Base-by-base conservation (phyloP, 2,888 invertebrate genomes). In the Endotricha flammealis region DNA sequence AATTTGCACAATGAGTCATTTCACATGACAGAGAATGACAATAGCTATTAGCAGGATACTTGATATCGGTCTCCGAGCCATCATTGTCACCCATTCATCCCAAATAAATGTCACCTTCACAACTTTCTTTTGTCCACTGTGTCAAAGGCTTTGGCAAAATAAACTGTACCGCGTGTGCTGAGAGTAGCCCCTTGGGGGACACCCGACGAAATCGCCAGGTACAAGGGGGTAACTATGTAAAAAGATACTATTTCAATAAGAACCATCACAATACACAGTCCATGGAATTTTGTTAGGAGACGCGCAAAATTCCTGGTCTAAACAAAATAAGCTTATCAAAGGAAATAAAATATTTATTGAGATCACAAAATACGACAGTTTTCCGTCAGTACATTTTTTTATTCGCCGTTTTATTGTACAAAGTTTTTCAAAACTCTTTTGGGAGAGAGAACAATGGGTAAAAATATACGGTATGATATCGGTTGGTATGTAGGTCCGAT, bases 161-260 rank as follows among this genome's bases (percentile, higher is more conserved):
- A 20, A 8, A 20, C 20, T 7, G 8, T 20, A 20, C 6, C 6
- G 20, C 7, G 4, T 20, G 20, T 6, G 20, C 3, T n/a, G 20
- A 20, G 3, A 20, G n/a, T 20, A 6, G 4, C n/a, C n/a, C 20
- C 20, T 20, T 20, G 20, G 2, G 20, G 3, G 2, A 4, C 6
- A 20, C 20, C 7, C 20, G 20, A 6, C 6, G 6, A 16, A 16
- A 16, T 16, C n/a, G 20, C 38, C 36, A 31, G 28, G 34, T 10
- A 42, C 42, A 42, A 36, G 36, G 36, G 29, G 25, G 29, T 35
- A 36, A 12, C 39, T 38, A 2, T n/a, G 22, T 13, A 20, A 28
- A 39, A 36, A 20, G 20, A 4, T 8, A 20, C 20, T 8, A 20
- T 7, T 20, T 20, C 7, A 2, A 20, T 20, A n/a, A n/a, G 20